Evolutionary conservation across 2,888 invertebrate species (phyloP), one percentile per base, ranked within the genome.

Genomic region (Pteria penguin): DNA sequence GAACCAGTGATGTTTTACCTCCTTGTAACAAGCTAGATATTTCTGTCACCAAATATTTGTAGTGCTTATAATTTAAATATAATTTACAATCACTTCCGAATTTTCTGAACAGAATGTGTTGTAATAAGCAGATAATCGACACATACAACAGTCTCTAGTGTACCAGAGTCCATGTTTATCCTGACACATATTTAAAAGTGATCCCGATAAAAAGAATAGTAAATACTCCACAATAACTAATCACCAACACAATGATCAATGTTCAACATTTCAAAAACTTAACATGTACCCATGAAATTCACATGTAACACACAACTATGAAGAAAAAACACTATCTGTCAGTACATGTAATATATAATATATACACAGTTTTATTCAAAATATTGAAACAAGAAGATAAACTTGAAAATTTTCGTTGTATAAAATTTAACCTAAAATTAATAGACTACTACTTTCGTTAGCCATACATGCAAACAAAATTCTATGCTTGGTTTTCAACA

Each of bases 351-450:
- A 45, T n/a, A n/a, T n/a, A 45, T 45, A 18, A 14, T 8, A 18
- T 45, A 45, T 45, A 45, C 18, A 45, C 45, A 45, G 18, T 45
- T 45, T 8, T 45, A 45, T 45, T 45, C 18, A 0, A 45, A 45
- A 45, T 18, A 18, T 45, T 8, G 8, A 45, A 45, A 45, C 45
- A 45, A 45, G 8, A 8, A 45, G 29, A 27, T 60, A 60, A 60
- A 60, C 60, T 60, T 60, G 60, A 60, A 60, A 60, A 60, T 60
- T 60, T 60, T 60, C 60, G 60, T 60, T 60, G 60, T 60, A 60
- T 27, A 18, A 60, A 29, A n/a, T 27, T 27, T 26, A 27, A 26
- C 24, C 18, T n/a, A n/a, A n/a, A 18, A 55, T 55, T 22, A n/a
- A 55, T n/a, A 4, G 24, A n/a, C 24, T 4, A 4, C 55, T 55